Conservation (phyloP, 92 coral and sea anemone genomes). For the Zoanthus gigantus region DNA sequence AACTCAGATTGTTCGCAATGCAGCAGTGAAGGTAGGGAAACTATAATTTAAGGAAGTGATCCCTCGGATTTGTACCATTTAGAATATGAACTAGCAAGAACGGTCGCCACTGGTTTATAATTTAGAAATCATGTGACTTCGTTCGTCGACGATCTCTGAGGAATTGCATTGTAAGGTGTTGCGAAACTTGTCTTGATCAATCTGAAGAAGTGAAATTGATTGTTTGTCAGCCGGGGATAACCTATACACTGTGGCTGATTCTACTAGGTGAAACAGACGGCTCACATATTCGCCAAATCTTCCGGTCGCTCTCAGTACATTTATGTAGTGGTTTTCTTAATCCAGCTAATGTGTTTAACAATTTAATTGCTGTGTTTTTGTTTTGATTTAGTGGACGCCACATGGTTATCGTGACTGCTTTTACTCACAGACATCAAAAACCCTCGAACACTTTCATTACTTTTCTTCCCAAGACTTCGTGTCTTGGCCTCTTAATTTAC, state of each 20-base stretch:
- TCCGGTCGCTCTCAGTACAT: neutral
- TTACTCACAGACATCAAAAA: neutral
- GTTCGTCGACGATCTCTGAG: neutral
- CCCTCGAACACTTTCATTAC: neutral
- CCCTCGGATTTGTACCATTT: neutral
- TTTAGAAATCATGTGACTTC: constrained; percentile 8
- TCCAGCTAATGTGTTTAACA: constrained; percentile 13
- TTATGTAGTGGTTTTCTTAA: constrained; percentile 18
- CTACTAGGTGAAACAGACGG: neutral
- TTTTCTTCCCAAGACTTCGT: neutral
- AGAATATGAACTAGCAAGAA: neutral
- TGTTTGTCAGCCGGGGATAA: neutral
- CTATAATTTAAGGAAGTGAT: no score
- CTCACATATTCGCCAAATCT: neutral
- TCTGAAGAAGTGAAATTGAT: neutral
- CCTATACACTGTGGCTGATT: neutral
- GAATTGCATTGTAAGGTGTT: neutral
- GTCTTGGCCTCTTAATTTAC: constrained; percentile 9
- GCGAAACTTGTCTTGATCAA: neutral
- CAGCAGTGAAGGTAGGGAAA: constrained; percentile 94
- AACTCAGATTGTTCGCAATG: constrained; percentile 97
- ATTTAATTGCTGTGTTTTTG: neutral
- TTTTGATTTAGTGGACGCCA: constrained; percentile 5
- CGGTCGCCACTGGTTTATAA: neutral
- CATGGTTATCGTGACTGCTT: neutral